Base-by-base conservation (phyloP, 2,113 vertebrate genomes). In the Mirounga angustirostris region DNA sequence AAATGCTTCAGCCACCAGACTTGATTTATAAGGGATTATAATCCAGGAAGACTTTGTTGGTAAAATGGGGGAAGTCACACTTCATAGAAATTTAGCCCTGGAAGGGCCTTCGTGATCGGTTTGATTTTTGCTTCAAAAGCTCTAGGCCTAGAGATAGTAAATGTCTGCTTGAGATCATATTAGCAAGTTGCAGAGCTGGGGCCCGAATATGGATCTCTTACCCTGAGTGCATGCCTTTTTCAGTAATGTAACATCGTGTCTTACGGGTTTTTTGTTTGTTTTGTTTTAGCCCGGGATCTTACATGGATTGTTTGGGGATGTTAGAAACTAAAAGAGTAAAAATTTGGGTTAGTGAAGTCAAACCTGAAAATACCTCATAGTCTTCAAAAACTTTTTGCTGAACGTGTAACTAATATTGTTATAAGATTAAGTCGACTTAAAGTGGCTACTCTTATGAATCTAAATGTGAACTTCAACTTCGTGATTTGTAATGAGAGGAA, bases 401-500 rank as follows among this genome's bases (percentile, higher is more conserved):
- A 85, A 58, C 52, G 74, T 92, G 3, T 86, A 82, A 81, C 22
- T 81, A 58, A 74, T 65, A 67, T 69, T 94, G 54, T 87, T 91
- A 63, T 84, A 91, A 90, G 22, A 85, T 63, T n/a, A 92, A 74
- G 24, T 76, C 9, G 71, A 83, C 61, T 50, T 26, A 61, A 89
- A 94, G 36, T 43, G 36, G 26, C 71, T 78, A 65, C 43, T 93
- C 88, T 81, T 76, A 21, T 88, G 54, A 91, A 63, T 93, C 43
- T 69, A n/a, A 90, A n/a, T 87, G 14, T 94, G 58, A 93, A 69
- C 21, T 91, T 95, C 11, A 83, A 28, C 28, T 76, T 85, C 91
- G 93, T 85, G 50, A 90, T 90, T 92, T 96, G 8, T 91, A 33
- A 26, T 61, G 43, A 87, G 40, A 85, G 28, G 91, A 71, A 65